Evolutionary conservation across 2,797 vertebrate genomes (phyloP).

Genomic region (Lacerta bilineata): DNA sequence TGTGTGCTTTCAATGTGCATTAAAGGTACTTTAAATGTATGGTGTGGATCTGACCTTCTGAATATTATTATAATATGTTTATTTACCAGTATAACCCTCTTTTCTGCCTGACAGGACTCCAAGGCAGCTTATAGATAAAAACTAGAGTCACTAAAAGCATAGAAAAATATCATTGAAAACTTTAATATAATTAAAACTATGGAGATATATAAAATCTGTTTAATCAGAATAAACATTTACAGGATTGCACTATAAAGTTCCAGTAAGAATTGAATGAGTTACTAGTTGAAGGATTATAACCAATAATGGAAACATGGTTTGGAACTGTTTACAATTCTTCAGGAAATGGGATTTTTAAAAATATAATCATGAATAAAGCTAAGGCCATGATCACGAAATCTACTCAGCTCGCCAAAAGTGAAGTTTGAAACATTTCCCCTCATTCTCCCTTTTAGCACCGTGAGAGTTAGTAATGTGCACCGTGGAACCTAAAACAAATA

Average conservation of each 20-base stretch:
- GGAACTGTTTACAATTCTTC: slow-evolving; percentile 1
- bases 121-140: too few species aligned
- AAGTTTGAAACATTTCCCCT: not conserved
- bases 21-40: too few species aligned
- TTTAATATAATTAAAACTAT: too few species aligned
- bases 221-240: not conserved
- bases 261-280: not conserved
- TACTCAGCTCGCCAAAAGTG: not conserved
- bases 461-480: not conserved
- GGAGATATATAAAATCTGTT: too few species aligned
- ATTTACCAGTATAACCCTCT: too few species aligned
- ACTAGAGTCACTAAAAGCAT: too few species aligned
- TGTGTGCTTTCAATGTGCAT: too few species aligned
- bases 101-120: too few species aligned
- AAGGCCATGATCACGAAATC: not conserved
- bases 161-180: too few species aligned
- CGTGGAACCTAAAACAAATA: accelerated
- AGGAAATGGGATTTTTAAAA: not conserved
- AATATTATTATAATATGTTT: too few species aligned
- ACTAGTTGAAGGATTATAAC: not conserved
- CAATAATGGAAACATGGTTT: not conserved
- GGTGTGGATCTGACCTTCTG: too few species aligned
- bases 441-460: slow-evolving; percentile 12
- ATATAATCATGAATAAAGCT: not conserved
- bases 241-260: not conserved